Evolutionary conservation across 2,797 vertebrate genomes (phyloP).

Genomic region (Natrix natrix): DNA sequence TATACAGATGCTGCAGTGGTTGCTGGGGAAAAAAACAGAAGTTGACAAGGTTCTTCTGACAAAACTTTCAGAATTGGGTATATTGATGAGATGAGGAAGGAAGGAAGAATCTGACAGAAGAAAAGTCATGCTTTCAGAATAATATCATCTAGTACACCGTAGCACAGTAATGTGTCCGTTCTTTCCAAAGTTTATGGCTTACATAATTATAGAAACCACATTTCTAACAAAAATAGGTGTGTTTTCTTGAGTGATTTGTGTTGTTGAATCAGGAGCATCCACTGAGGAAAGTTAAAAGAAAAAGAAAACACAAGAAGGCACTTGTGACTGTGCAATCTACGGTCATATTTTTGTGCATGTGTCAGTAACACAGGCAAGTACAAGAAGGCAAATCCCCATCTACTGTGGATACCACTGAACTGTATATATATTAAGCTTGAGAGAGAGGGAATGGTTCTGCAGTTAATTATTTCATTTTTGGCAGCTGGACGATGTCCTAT

Average conservation of each 20-base stretch:
- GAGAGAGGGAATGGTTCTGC: background rate
- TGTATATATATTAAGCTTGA: background rate
- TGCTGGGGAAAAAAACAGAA: conserved; percentile 47
- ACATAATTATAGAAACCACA: conserved; percentile 35
- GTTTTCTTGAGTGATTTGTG: background rate
- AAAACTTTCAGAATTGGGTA: conserved; percentile 52
- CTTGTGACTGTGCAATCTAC: background rate
- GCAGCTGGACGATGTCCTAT: background rate
- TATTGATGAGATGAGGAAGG: conserved; percentile 58
- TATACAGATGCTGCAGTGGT: conserved; percentile 18
- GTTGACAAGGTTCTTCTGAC: conserved; percentile 38
- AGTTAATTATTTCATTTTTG: background rate
- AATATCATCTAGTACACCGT: conserved; percentile 44
- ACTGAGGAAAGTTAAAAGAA: background rate
- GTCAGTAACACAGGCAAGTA: background rate
- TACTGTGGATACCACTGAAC: background rate
- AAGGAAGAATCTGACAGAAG: background rate
- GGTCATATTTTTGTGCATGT: background rate
- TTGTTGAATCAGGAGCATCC: background rate
- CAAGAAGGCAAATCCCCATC: background rate
- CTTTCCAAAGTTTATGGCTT: conserved; percentile 50
- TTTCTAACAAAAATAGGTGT: background rate
- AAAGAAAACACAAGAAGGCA: background rate
- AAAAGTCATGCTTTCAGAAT: conserved; percentile 27
- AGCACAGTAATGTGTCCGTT: conserved; percentile 31